Conservation (phyloP, 2,113 vertebrate genomes). For the Machaerirhynchus nigripectus region DNA sequence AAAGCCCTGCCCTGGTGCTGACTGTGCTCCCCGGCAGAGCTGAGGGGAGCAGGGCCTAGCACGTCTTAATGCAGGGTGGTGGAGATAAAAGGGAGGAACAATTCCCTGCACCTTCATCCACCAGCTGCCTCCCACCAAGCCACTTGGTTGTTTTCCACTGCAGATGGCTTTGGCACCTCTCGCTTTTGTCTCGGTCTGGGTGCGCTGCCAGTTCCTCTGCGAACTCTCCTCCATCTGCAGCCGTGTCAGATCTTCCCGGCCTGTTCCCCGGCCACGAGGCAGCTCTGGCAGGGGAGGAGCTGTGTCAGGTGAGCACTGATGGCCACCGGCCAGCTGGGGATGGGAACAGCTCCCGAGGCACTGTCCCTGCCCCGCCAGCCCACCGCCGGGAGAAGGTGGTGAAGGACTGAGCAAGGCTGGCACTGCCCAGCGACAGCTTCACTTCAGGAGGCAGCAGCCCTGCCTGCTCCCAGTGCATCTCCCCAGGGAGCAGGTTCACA, state of each 20-base stretch:
- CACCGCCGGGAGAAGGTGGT: fast-evolving
- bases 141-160: conserved; percentile 25
- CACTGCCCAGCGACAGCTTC: background rate
- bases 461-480: fast-evolving
- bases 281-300: background rate
- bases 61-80: background rate
- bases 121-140: background rate
- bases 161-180: conserved; percentile 52
- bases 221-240: conserved; percentile 30
- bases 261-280: fast-evolving
- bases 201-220: conserved; percentile 40
- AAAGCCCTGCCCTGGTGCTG: background rate
- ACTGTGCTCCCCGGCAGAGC: background rate
- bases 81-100: background rate
- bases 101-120: background rate
- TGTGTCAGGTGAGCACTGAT: fast-evolving
- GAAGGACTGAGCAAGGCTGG: background rate
- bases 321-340: background rate
- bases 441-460: background rate
- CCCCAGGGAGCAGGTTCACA: background rate
- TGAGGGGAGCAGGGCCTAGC: background rate
- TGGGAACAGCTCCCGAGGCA: background rate
- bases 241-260: background rate
- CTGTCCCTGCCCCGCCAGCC: fast-evolving
- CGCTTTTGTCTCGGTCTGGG: background rate